Base-by-base conservation (phyloP, 2,797 vertebrate species). In the Odontamblyopus rebecca region DNA sequence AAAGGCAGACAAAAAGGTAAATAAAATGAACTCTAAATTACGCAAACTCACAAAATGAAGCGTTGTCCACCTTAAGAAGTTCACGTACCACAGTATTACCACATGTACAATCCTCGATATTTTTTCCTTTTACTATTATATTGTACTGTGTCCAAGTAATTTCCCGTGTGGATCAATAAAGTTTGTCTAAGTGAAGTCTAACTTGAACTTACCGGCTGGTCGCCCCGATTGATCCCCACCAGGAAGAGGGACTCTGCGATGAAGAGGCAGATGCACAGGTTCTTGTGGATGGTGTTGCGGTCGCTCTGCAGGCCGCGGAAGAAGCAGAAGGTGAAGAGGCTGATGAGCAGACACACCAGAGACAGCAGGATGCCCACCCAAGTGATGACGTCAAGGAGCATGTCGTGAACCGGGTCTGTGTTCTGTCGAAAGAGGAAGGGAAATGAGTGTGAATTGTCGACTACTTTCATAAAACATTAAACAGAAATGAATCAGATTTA, bases 281-380 rank as follows among this genome's bases (percentile, higher is more conserved):
- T 99, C 93, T 99, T 99, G 82, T 99, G 98, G 90, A 99, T 99
- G 2, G 98, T 99, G 91, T 99, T 99, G 18, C 98, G 95, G 75
- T 99, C 97, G 0, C 97, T 98, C 91, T 98, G 98, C 61, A 99
- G 96, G 30, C 97, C 97, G 0, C 96, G 96, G 93, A 99, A 99
- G 93, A 98, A 98, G 94, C 97, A 98, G 93, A 99, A 99, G 75
- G 98, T 99, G 94, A 99, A 99, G 95, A 99, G 96, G 94, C 97
- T 98, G 90, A 99, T 96, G 90, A 99, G 94, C 81, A 99, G 95
- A 89, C 98, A 99, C 79, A 98, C 97, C 75, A 99, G 95, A 0
- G 97, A 99, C 15, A 99, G 94, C 67, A 99, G 93, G 91, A 99
- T 99, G 81, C 98, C 98, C 64, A 99, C 97, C 97, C 97, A 99